A percentile compares a stretch with the other conserved stretches of the same genome.
Conservation (phyloP, 2,888 invertebrate genomes). For the Drosophila limbata region DNA sequence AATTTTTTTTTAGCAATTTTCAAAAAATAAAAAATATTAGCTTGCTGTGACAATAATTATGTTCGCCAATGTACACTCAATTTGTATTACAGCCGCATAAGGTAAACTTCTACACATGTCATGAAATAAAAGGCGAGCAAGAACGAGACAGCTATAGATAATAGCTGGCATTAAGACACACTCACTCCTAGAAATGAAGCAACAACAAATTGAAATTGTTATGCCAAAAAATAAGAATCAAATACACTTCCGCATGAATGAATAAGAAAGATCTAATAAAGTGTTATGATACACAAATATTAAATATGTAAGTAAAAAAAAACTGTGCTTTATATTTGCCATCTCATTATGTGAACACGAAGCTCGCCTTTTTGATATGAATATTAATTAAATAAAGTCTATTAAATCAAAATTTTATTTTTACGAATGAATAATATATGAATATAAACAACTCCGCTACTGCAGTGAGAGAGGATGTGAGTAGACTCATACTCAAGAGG, state of each 20-base stretch:
- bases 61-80: no score
- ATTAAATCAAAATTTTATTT: no score
- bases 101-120: constrained; percentile 5
- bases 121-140: background rate
- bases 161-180: background rate
- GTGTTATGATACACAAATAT: background rate
- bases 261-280: background rate
- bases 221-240: background rate
- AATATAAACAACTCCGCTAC: no score
- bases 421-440: no score
- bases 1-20: no score
- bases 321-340: background rate
- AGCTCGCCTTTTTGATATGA: constrained; percentile 22
- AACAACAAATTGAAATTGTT: no score
- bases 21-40: no score
- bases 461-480: no score
- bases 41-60: no score
- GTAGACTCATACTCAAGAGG: no score
- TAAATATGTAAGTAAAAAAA: background rate
- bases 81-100: constrained; percentile 3
- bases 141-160: constrained; percentile 12
- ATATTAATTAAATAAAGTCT: constrained; percentile 10
- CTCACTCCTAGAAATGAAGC: background rate
- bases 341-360: constrained; percentile 16
- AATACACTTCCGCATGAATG: background rate